phyloP scores from a whole-genome alignment of 2,888 invertebrate species.

The Noctua janthe region DNA sequence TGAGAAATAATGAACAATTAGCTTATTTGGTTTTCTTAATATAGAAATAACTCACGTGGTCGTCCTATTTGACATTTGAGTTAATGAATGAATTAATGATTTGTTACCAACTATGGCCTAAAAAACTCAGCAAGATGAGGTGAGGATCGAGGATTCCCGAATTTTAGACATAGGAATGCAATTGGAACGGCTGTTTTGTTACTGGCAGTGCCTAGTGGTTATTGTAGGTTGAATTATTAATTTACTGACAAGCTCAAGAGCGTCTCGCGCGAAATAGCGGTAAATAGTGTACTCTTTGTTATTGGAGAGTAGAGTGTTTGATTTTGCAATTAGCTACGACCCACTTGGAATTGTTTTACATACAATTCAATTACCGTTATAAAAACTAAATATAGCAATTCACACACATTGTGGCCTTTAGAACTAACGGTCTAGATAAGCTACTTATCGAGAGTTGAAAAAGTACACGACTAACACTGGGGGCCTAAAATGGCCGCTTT shows the following conservation, averaged over 20 bases:
- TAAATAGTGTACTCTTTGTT: constrained; percentile 2
- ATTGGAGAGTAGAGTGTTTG: not conserved
- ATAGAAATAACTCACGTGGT: not conserved
- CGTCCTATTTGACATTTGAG: not conserved
- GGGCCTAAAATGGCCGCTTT: too few relatives aligned
- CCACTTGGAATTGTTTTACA: not conserved
- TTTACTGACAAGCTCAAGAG: not conserved
- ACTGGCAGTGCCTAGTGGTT: not conserved
- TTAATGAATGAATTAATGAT: not conserved
- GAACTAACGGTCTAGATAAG: not conserved
- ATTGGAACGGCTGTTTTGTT: not conserved
- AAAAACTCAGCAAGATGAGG: not conserved
- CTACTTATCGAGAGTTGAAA: not conserved
- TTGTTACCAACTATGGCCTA: not conserved
- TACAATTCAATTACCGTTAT: not conserved
- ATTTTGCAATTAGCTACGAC: constrained; percentile 5
- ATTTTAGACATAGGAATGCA: not conserved
- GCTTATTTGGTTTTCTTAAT: not conserved
- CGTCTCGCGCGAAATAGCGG: not conserved
- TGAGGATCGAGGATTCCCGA: not conserved
- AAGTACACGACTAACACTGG: too few relatives aligned
- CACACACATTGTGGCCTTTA: not conserved
- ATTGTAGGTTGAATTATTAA: not conserved
- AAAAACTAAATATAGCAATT: not conserved
- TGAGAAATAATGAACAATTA: not conserved